phyloP scores from a whole-genome alignment of 2,797 vertebrate species.

The Morelia viridis region DNA sequence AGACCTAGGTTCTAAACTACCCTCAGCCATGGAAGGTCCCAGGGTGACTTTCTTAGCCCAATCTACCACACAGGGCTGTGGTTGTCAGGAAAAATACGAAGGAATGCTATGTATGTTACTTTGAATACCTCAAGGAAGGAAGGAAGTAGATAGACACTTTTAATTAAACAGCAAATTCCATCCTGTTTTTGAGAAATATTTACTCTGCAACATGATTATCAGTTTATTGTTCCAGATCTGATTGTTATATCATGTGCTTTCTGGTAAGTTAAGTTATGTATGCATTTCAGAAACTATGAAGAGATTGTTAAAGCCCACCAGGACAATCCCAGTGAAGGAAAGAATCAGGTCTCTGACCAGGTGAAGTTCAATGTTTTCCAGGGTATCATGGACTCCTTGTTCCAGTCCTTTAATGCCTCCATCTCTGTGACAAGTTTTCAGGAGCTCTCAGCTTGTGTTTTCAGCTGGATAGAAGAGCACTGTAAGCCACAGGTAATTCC shows the following conservation, averaged over 20 bases:
- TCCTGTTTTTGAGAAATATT: background rate
- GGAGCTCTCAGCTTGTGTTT: constrained; percentile 94
- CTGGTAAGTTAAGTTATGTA: background rate
- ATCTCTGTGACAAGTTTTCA: constrained; percentile 92
- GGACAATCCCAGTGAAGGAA: constrained; percentile 90
- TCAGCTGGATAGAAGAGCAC: constrained; percentile 98
- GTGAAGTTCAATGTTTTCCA: constrained; percentile 97
- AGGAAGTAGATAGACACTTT: background rate
- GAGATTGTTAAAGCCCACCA: constrained; percentile 98
- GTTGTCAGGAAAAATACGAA: background rate
- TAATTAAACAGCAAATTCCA: background rate
- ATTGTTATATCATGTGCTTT: background rate
- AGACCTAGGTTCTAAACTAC: background rate
- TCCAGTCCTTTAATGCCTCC: constrained; percentile 92
- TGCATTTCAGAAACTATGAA: constrained; percentile 89
- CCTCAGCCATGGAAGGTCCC: background rate
- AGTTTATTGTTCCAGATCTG: background rate
- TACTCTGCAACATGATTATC: background rate
- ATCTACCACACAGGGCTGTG: background rate
- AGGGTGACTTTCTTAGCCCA: background rate
- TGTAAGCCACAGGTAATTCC: constrained; percentile 91
- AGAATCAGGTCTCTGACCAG: constrained; percentile 92
- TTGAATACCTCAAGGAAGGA: background rate
- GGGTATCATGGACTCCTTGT: constrained; percentile 97
- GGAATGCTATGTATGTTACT: background rate